Evolutionary conservation across 1,140 invertebrate species (phyloP).

Genomic region (Drosophila obscura): DNA sequence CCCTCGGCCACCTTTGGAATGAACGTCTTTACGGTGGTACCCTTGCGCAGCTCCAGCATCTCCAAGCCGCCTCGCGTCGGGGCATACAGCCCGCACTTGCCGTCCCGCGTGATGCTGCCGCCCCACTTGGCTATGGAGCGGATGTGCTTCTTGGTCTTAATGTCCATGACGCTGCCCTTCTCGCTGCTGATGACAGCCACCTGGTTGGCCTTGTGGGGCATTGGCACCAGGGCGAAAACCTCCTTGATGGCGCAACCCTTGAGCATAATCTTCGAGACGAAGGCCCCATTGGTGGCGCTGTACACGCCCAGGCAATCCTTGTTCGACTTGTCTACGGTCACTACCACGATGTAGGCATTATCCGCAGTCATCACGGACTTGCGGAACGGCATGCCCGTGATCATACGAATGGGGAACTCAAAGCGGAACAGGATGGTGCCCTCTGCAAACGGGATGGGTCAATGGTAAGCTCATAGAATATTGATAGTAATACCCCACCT

Average conservation of each 20-base stretch:
- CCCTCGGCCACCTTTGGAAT: slow-evolving; percentile 97
- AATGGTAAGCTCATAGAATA: neutral
- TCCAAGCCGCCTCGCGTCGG: slow-evolving; percentile 96
- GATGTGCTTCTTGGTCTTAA: slow-evolving; percentile 91
- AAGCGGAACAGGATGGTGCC: slow-evolving; percentile 91
- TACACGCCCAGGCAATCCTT: slow-evolving; percentile 93
- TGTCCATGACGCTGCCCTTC: slow-evolving; percentile 94
- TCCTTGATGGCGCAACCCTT: slow-evolving; percentile 88
- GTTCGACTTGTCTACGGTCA: slow-evolving; percentile 91
- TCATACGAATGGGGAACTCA: slow-evolving; percentile 90
- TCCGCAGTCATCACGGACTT: slow-evolving; percentile 92
- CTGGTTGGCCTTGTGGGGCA: slow-evolving; percentile 92
- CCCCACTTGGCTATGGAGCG: slow-evolving; percentile 92
- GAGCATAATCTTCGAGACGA: slow-evolving; percentile 90
- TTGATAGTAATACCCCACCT: slow-evolving; percentile 84
- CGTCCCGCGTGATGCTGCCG: slow-evolving; percentile 92
- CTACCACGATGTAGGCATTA: slow-evolving; percentile 89
- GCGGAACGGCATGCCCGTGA: slow-evolving; percentile 88
- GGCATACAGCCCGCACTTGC: slow-evolving; percentile 96
- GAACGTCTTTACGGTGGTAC: slow-evolving; percentile 91
- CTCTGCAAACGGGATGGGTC: slow-evolving; percentile 84
- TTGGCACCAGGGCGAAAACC: slow-evolving; percentile 88
- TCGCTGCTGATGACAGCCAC: slow-evolving; percentile 95
- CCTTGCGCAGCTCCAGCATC: slow-evolving; percentile 93
- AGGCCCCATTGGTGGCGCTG: slow-evolving; percentile 91